phyloP scores from a whole-genome alignment of 2,797 vertebrate species.

The Erpetoichthys calabaricus region DNA sequence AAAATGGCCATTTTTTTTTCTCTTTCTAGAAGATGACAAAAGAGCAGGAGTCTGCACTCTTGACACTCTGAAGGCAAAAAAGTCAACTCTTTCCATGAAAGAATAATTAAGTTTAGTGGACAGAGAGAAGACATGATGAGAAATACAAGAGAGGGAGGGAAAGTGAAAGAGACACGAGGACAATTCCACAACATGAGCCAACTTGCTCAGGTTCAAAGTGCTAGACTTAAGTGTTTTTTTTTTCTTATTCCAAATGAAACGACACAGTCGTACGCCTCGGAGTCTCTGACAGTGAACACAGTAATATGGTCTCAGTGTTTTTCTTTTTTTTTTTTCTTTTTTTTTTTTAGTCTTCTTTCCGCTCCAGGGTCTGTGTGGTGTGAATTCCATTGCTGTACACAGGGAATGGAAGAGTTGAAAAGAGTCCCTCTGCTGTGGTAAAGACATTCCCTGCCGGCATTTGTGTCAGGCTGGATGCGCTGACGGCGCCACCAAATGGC shows the following conservation, averaged over 20 bases:
- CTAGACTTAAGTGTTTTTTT: conserved; percentile 67
- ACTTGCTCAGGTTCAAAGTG: conserved; percentile 95
- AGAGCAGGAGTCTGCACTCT: conserved; percentile 67
- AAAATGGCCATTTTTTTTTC: conserved; percentile 46
- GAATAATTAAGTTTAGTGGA: conserved; percentile 58
- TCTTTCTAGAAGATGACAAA: conserved; percentile 52
- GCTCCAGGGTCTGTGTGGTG: conserved; percentile 87
- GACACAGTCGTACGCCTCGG: conserved; percentile 62
- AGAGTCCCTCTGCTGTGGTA: conserved; percentile 92
- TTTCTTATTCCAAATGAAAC: conserved; percentile 52
- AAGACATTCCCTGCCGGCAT: conserved; percentile 89
- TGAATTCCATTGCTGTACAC: conserved; percentile 98
- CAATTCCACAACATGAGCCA: conserved; percentile 73
- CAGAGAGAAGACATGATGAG: conserved; percentile 20
- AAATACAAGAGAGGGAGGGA: conserved; percentile 27
- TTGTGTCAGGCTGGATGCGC: conserved; percentile 73
- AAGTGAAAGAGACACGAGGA: conserved; percentile 27
- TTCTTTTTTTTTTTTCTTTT: too few relatives aligned
- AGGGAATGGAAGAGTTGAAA: conserved; percentile 95
- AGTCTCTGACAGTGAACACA: conserved; percentile 71
- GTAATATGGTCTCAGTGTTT: conserved; percentile 55
- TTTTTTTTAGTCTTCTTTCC: conserved; percentile 85
- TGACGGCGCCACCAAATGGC: conserved; percentile 61
- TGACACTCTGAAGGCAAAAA: conserved; percentile 78
- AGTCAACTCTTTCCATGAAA: conserved; percentile 73